These are phyloP conservation scores for Phrynosoma platyrhinos DNA, from an alignment of 2,113 vertebrate genomes.

Conservation along the genomic window DNA sequence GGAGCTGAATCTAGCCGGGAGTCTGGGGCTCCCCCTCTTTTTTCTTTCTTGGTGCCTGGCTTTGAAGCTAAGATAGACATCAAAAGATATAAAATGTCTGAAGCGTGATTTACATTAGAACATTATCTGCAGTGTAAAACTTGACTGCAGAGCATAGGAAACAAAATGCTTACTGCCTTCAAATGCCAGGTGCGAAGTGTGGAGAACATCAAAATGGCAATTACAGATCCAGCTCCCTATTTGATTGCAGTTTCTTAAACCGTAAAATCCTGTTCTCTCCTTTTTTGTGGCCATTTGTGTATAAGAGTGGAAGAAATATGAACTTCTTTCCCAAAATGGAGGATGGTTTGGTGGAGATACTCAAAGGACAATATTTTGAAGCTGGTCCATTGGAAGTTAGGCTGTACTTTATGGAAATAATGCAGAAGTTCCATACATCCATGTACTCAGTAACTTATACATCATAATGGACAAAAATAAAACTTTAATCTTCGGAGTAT, in stretches of 20 bases:
- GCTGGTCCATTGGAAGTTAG: not conserved
- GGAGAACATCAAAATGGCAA: not conserved
- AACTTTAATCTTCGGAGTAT: not conserved
- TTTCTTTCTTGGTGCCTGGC: accelerated
- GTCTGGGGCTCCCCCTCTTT: not conserved
- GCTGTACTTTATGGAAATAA: not conserved
- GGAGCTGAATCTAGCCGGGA: not conserved
- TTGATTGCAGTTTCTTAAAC: not conserved
- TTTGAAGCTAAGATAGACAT: not conserved
- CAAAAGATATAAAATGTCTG: not conserved
- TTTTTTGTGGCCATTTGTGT: not conserved
- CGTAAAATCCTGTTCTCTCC: not conserved
- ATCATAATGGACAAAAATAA: not conserved
- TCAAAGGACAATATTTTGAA: not conserved
- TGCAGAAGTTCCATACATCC: not conserved
- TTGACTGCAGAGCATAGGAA: not conserved
- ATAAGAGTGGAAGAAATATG: not conserved
- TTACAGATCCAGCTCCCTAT: not conserved
- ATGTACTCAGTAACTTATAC: not conserved
- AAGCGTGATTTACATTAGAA: not conserved
- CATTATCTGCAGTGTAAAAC: not conserved
- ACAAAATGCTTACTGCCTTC: accelerated
- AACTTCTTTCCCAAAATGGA: not conserved
- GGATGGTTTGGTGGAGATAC: not conserved
- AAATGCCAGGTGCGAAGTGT: not conserved